These are phyloP conservation scores for Meloidogyne exigua DNA, from an alignment of 1,140 invertebrate species.

Conservation along the genomic window DNA sequence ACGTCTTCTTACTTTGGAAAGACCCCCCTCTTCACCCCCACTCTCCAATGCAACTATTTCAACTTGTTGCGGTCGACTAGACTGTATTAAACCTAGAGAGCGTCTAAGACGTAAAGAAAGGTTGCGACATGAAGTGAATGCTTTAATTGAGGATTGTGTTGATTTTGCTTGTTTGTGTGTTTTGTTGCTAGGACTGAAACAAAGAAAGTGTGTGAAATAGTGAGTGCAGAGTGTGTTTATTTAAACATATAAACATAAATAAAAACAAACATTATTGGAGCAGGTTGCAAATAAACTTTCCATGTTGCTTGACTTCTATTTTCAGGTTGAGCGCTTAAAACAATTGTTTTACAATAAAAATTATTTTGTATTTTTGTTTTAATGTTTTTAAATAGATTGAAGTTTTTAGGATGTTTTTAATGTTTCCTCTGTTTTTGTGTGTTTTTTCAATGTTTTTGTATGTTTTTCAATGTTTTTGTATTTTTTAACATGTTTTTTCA, in stretches of 20 bases:
- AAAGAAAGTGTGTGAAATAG: not conserved
- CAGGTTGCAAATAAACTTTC: conserved; percentile 65
- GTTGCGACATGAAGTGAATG: conserved; percentile 22
- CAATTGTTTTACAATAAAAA: not conserved
- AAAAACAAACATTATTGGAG: conserved; percentile 46
- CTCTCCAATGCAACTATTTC: conserved; percentile 16
- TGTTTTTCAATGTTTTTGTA: too few species aligned
- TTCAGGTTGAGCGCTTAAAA: conserved; percentile 81
- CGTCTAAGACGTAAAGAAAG: conserved; percentile 23
- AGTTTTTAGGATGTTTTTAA: too few species aligned
- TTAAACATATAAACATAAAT: conserved; percentile 10
- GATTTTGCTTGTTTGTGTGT: conserved; percentile 11
- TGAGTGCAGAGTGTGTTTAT: not conserved
- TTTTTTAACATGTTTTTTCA: not conserved
- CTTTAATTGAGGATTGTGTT: conserved; percentile 23
- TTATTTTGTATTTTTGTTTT: too few species aligned
- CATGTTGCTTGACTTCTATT: conserved; percentile 67
- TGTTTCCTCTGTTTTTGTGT: not conserved
- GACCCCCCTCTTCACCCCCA: not conserved
- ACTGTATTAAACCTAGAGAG: conserved; percentile 8
- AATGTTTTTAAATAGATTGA: too few species aligned
- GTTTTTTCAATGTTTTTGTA: too few species aligned
- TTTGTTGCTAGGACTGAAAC: conserved; percentile 12
- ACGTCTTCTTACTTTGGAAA: not conserved
- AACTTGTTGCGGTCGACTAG: conserved; percentile 9